Evolutionary conservation across 2,113 vertebrate species (phyloP).

Genomic region (Sinocyclocheilus maitianheensis): DNA sequence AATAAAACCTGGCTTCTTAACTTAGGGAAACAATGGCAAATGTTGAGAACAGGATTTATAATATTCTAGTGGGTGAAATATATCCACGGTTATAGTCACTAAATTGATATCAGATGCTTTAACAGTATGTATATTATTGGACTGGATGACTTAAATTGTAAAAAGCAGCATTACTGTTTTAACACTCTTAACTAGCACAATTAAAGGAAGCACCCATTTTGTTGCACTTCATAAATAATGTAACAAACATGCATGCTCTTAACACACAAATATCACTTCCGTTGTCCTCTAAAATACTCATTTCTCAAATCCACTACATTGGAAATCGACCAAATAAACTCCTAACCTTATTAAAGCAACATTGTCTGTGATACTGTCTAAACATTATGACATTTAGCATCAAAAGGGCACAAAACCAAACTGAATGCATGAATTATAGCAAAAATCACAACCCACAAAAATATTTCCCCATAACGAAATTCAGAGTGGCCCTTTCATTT

Average conservation of each 20-base stretch:
- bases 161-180: slow-evolving; percentile 43
- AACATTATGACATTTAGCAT: slow-evolving; percentile 3
- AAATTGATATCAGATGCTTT: background rate
- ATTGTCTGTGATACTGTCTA: background rate
- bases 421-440: background rate
- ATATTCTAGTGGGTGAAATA: background rate
- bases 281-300: background rate
- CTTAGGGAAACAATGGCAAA: slow-evolving; percentile 88
- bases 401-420: background rate
- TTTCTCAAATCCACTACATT: background rate
- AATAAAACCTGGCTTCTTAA: slow-evolving; percentile 81
- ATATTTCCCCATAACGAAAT: slow-evolving; percentile 19
- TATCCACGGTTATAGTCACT: background rate
- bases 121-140: background rate
- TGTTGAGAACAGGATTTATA: slow-evolving; percentile 31
- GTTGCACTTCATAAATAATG: slow-evolving; percentile 74
- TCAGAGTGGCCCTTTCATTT: slow-evolving; percentile 88
- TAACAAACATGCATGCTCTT: slow-evolving; percentile 72
- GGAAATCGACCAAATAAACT: background rate
- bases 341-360: background rate
- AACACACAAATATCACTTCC: background rate
- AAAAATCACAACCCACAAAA: background rate
- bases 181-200: slow-evolving; percentile 62
- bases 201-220: slow-evolving; percentile 78
- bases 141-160: background rate